phyloP scores from a whole-genome alignment of 2,888 invertebrate genomes.

The Hypsopygia costalis region DNA sequence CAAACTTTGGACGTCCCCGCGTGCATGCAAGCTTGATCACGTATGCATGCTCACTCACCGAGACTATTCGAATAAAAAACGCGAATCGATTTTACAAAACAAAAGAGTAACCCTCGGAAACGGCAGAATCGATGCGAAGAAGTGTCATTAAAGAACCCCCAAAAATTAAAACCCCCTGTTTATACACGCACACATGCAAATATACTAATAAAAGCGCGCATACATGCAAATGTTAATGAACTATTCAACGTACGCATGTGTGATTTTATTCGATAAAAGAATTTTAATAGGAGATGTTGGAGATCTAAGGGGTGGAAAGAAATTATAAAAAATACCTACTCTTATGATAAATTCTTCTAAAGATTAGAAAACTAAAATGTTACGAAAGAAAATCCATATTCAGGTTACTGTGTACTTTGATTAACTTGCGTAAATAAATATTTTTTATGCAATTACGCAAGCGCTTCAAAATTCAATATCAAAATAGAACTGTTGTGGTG shows the following conservation, averaged over 20 bases:
- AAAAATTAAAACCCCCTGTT: conserved; percentile 73
- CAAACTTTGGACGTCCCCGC: conserved; percentile 23
- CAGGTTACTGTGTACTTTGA: too few relatives aligned
- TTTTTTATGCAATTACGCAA: too few relatives aligned
- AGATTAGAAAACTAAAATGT: too few relatives aligned
- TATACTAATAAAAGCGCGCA: conserved; percentile 48
- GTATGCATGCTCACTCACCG: conserved; percentile 39
- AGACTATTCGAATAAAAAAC: conserved; percentile 48
- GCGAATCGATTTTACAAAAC: conserved; percentile 68
- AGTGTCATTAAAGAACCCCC: conserved; percentile 80
- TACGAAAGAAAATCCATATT: too few relatives aligned
- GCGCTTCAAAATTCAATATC: too few relatives aligned
- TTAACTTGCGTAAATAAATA: too few relatives aligned
- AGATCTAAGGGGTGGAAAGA: neutral
- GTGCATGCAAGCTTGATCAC: conserved; percentile 38
- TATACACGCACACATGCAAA: conserved; percentile 42
- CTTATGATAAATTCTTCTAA: too few relatives aligned
- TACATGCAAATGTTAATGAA: conserved; percentile 47
- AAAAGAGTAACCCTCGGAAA: conserved; percentile 74
- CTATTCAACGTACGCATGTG: conserved; percentile 38
- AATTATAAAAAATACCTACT: too few relatives aligned
- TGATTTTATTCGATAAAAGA: conserved; percentile 15
- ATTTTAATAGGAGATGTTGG: conserved; percentile 1
- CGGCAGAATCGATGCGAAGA: conserved; percentile 77
- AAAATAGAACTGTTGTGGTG: too few relatives aligned